Evolutionary conservation across 1,140 invertebrate genomes (phyloP).

Genomic region (Odontomachus brunneus): DNA sequence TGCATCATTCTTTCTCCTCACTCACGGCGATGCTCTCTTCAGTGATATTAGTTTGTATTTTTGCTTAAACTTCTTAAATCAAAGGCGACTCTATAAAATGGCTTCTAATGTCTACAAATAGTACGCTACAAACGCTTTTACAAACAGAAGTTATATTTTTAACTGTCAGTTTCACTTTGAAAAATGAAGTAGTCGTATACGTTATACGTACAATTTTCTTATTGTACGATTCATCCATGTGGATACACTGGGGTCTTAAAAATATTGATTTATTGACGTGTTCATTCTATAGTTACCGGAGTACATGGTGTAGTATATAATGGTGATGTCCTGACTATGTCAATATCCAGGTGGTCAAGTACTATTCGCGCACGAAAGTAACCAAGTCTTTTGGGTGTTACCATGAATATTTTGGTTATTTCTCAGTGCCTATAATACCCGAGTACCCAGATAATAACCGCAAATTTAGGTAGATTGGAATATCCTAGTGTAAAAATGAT

Average conservation of each 20-base stretch:
- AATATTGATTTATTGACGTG: conserved; percentile 31
- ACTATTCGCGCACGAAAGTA: too few species aligned
- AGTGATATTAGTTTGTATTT: background rate
- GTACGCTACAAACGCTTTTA: conserved; percentile 8
- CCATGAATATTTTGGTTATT: too few species aligned
- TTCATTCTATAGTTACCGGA: background rate
- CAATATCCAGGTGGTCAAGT: too few species aligned
- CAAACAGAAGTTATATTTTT: background rate
- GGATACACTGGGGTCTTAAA: background rate
- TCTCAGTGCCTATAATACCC: too few species aligned
- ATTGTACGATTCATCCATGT: background rate
- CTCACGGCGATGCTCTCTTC: background rate
- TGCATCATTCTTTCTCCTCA: conserved; percentile 5
- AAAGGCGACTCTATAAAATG: too few species aligned
- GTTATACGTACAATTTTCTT: conserved; percentile 9
- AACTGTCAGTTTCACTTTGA: background rate
- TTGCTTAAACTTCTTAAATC: too few species aligned
- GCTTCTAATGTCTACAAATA: background rate
- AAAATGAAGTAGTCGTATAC: background rate
- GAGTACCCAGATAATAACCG: too few species aligned
- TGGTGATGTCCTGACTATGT: too few species aligned
- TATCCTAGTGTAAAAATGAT: too few species aligned
- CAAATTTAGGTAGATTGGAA: too few species aligned
- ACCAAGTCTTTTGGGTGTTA: too few species aligned
- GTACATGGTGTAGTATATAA: background rate